phyloP scores from a whole-genome alignment of 2,888 invertebrate genomes.

The Hirtodrosophila cameraria region DNA sequence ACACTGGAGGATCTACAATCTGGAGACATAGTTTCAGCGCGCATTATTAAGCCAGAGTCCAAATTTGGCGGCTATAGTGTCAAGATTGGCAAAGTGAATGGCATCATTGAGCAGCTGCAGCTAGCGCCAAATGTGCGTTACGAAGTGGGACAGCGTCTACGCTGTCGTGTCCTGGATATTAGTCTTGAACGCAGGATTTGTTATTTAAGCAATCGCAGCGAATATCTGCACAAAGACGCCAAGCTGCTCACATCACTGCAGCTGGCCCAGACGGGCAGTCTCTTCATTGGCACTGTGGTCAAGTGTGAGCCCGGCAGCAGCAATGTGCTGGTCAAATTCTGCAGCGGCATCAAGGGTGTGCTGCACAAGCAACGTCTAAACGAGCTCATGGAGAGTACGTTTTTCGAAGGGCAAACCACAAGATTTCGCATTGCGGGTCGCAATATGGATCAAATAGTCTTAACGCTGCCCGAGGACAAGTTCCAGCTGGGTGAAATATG shows the following conservation, averaged over 20 bases:
- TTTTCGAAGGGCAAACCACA: conserved; percentile 81
- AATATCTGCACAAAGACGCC: conserved; percentile 86
- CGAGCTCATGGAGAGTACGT: conserved; percentile 57
- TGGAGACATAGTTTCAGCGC: conserved; percentile 86
- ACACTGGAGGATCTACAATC: conserved; percentile 84
- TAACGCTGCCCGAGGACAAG: conserved; percentile 77
- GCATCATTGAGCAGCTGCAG: conserved; percentile 87
- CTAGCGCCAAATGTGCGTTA: conserved; percentile 85
- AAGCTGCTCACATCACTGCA: conserved; percentile 85
- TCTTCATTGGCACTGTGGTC: conserved; percentile 81
- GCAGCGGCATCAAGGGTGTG: conserved; percentile 83
- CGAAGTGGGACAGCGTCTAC: conserved; percentile 85
- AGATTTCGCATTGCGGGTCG: conserved; percentile 75
- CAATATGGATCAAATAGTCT: conserved; percentile 71
- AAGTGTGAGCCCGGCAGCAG: conserved; percentile 68
- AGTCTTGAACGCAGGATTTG: conserved; percentile 85
- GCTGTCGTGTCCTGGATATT: conserved; percentile 86
- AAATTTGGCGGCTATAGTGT: conserved; percentile 85
- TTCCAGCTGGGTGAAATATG: conserved; percentile 81
- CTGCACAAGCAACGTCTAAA: conserved; percentile 74
- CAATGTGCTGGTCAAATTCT: conserved; percentile 82
- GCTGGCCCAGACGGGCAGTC: conserved; percentile 85
- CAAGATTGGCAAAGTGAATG: conserved; percentile 85
- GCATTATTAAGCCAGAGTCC: conserved; percentile 84
- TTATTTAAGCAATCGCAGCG: conserved; percentile 88